A percentile compares a stretch with the other conserved stretches of the same genome.
phyloP scores from a whole-genome alignment of 2,113 vertebrate genomes.

The Patagioenas fasciata region DNA sequence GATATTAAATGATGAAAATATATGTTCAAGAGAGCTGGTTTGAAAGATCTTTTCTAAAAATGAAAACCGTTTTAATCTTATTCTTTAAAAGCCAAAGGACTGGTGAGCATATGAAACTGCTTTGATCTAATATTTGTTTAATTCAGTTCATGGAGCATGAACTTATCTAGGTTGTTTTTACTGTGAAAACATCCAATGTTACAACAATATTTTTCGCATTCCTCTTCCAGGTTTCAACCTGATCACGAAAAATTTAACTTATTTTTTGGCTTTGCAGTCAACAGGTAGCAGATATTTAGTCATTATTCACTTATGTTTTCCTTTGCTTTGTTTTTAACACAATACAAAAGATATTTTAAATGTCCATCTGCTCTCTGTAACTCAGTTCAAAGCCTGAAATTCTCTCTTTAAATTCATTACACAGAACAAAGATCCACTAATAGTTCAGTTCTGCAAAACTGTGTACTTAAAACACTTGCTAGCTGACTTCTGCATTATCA shows the following conservation, averaged over 20 bases:
- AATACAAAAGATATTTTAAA: background rate
- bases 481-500: background rate
- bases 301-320: background rate
- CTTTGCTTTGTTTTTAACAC: background rate
- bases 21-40: background rate
- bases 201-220: background rate
- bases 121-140: background rate
- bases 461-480: background rate
- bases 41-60: background rate
- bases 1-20: background rate
- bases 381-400: background rate
- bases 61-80: background rate
- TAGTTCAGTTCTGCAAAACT: background rate
- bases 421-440: background rate
- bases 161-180: background rate
- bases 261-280: background rate
- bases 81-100: background rate
- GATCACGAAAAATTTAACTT: background rate
- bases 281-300: background rate
- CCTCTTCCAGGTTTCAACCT: background rate
- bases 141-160: background rate
- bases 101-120: background rate
- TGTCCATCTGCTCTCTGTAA: background rate
- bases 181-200: background rate
- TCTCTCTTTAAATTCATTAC: background rate